Evolutionary conservation across 2,797 vertebrate genomes (phyloP).

Genomic region (Cercopithecus mitis): DNA sequence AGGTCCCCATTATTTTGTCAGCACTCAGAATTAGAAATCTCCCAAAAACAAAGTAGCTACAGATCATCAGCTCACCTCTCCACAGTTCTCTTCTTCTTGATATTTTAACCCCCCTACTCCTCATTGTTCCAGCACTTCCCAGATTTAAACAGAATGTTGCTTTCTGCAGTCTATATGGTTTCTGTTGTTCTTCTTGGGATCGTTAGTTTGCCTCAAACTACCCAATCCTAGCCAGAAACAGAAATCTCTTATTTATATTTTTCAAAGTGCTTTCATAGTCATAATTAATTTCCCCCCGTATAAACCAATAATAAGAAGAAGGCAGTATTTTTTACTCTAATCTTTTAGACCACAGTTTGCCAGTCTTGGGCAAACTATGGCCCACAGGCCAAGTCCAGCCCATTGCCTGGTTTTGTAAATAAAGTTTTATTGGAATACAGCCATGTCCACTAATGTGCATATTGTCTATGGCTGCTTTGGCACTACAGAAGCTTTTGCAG

Average conservation of each 20-base stretch:
- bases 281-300: background rate
- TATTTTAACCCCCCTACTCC: no score
- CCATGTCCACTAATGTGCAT: background rate
- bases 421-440: slow-evolving; percentile 1
- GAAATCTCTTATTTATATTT: slow-evolving; percentile 14
- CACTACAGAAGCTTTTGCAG: background rate
- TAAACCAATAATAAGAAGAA: background rate
- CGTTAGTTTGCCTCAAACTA: background rate
- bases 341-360: background rate
- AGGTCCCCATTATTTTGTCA: background rate
- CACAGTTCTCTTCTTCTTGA: background rate
- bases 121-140: background rate
- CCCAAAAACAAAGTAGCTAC: background rate
- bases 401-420: background rate
- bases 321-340: background rate
- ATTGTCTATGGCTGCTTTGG: background rate
- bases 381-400: background rate
- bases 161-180: background rate
- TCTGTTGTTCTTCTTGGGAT: background rate
- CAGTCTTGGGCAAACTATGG: background rate
- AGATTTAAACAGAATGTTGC: background rate
- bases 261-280: background rate
- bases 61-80: background rate
- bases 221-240: background rate
- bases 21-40: background rate